A percentile compares a stretch with the other conserved stretches of the same genome.
Conservation (phyloP, 2,888 invertebrate genomes). For the Hypomecis atomaria region DNA sequence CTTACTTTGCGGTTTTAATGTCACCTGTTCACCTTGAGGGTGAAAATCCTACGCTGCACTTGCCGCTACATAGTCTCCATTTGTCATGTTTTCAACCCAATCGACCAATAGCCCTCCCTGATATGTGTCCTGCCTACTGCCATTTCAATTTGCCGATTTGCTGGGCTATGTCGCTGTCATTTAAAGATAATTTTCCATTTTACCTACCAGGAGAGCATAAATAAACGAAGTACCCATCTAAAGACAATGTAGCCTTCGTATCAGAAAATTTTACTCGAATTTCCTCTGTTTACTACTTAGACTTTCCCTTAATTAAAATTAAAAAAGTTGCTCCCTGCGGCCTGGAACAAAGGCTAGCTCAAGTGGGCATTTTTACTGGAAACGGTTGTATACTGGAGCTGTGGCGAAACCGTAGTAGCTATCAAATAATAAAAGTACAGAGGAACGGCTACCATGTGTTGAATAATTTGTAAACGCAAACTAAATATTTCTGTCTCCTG, state of each 20-base stretch:
- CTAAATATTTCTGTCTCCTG: no score
- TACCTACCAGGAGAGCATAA: neutral
- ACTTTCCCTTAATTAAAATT: constrained; percentile 13
- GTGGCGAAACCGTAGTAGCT: neutral
- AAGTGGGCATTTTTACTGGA: constrained; percentile 29
- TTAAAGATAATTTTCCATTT: no score
- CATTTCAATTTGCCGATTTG: no score
- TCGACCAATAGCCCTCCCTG: no score
- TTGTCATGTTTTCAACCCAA: no score
- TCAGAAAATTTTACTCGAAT: neutral
- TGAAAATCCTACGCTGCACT: no score
- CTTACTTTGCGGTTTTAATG: no score
- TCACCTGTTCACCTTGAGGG: no score
- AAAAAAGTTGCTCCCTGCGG: constrained; percentile 14
- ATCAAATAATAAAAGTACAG: constrained; percentile 2
- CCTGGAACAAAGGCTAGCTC: constrained; percentile 31
- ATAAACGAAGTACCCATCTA: constrained; percentile 9
- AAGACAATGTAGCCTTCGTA: neutral
- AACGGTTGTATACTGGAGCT: constrained; percentile 9
- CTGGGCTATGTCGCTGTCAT: no score
- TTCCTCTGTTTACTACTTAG: neutral
- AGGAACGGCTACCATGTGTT: neutral
- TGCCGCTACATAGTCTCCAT: no score
- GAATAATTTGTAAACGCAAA: neutral
- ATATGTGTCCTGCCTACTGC: no score